Base-by-base conservation (phyloP, 2,888 invertebrate species). In the Magallana nippona region DNA sequence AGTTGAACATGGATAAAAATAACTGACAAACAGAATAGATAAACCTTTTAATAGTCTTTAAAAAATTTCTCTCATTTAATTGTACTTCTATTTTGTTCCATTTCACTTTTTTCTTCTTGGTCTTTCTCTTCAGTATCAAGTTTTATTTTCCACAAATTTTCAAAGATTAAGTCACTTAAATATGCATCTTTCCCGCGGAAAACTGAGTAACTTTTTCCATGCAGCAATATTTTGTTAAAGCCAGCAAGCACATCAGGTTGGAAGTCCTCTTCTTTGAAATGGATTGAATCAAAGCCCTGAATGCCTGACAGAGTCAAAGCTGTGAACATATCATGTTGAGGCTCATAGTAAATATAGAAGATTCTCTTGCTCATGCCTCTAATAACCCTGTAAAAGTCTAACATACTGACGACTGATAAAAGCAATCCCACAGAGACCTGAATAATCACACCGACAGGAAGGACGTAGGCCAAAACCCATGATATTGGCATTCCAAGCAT, bases 301-400 rank as follows among this genome's bases (percentile, higher is more conserved):
- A 71, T 22, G 13, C 71, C 71, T 27, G 71, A 15, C 71, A 71
- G 15, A 22, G 22, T 71, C 71, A 71, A 1, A 1, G 71, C 71
- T 32, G 71, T 71, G 71, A 19, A 71, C 13, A 71, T 27, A 27
- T 71, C 15, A 19, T 71, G 71, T 32, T 71, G 71, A 22, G 71
- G 71, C 22, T 71, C 71, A 27, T 71, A 71, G 71, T 71, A 71
- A 71, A 71, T 71, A 11, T 32, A 71, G 71, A 71, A 71, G 8
- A 71, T 71, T 15, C 71, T 71, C 27, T 71, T 71, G 15, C 32
- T 71, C 27, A 71, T 71, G 27, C 27, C 27, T 71, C 27, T 10
- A 32, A 71, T 11, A 13, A 27, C 71, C 22, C 71, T 27, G 27
- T 71, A 71, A 1, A 71, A 71, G 11, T 71, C 71, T 32, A 32